A percentile compares a stretch with the other conserved stretches of the same genome.
Evolutionary conservation across 1,140 invertebrate species (phyloP).

Genomic region (Drosophila asahinai): DNA sequence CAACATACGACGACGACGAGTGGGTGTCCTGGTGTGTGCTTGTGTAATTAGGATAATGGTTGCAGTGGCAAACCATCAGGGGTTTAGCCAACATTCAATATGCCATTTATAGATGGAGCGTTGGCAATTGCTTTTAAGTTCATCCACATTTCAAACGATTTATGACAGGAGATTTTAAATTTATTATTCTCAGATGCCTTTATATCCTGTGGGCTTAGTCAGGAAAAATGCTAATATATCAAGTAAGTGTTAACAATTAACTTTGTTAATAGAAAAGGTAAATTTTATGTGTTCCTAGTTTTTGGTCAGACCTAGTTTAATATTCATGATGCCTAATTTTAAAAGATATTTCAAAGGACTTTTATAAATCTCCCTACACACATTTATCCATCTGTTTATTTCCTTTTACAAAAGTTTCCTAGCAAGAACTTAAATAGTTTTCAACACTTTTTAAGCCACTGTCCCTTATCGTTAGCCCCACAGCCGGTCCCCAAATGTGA

Average conservation of each 20-base stretch:
- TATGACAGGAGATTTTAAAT: slow-evolving; percentile 9
- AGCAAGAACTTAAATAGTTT: background rate
- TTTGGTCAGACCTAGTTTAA: too few species aligned
- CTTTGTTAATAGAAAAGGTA: too few species aligned
- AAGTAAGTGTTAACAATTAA: background rate
- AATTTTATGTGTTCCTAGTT: background rate
- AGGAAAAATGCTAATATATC: background rate
- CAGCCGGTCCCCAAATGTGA: slow-evolving; percentile 5
- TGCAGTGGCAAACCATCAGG: slow-evolving; percentile 36
- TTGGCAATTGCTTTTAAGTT: slow-evolving; percentile 9
- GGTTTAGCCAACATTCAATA: slow-evolving; percentile 27
- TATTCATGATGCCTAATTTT: too few species aligned
- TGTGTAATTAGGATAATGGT: slow-evolving; percentile 53
- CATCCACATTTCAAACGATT: slow-evolving; percentile 11
- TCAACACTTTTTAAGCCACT: slow-evolving; percentile 26
- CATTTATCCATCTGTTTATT: too few species aligned
- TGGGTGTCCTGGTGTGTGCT: slow-evolving; percentile 8
- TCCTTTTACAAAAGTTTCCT: background rate
- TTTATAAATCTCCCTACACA: too few species aligned
- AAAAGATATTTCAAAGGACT: too few species aligned
- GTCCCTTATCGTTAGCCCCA: slow-evolving; percentile 38
- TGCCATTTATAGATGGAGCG: slow-evolving; percentile 21
- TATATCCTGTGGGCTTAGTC: background rate
- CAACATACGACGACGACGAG: background rate
- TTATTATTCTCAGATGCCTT: slow-evolving; percentile 1